phyloP scores from a whole-genome alignment of 2,888 invertebrate species.

The Ectemnius lituratus region DNA sequence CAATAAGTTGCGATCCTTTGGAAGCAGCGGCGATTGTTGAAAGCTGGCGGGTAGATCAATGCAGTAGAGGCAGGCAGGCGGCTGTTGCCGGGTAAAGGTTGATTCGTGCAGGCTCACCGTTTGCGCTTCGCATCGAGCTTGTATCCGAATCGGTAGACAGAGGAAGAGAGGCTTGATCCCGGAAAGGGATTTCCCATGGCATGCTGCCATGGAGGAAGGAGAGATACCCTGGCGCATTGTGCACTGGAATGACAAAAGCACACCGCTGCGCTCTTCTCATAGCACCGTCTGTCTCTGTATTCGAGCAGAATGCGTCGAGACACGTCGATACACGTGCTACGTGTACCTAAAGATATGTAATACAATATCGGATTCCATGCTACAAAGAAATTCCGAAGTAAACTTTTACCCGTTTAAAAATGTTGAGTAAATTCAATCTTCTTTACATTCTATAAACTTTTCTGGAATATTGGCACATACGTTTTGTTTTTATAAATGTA shows the following conservation, averaged over 20 bases:
- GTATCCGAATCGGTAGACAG: neutral
- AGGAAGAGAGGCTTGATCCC: slow-evolving; percentile 28
- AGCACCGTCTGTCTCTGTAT: neutral
- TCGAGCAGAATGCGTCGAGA: slow-evolving; percentile 5
- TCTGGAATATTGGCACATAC: too few relatives aligned
- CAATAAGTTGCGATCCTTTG: too few relatives aligned
- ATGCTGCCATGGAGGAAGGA: slow-evolving; percentile 40
- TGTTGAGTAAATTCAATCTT: too few relatives aligned
- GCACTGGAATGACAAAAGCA: slow-evolving; percentile 43
- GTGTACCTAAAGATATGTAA: neutral
- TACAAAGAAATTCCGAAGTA: too few relatives aligned
- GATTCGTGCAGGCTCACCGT: slow-evolving; percentile 3
- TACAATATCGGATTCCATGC: too few relatives aligned
- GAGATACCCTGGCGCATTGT: slow-evolving; percentile 29
- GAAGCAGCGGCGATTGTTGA: too few relatives aligned
- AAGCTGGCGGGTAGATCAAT: too few relatives aligned
- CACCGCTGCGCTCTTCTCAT: slow-evolving; percentile 37
- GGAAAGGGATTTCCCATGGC: slow-evolving; percentile 37
- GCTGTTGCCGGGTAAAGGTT: neutral
- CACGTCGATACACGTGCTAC: neutral
- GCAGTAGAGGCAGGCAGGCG: too few relatives aligned
- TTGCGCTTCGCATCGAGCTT: neutral
- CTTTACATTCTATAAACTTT: too few relatives aligned
- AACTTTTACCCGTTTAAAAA: neutral
- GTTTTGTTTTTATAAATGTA: too few relatives aligned